Evolutionary conservation across 92 coral and sea anemone species (phyloP).

Genomic region (Meandrina meandrites): DNA sequence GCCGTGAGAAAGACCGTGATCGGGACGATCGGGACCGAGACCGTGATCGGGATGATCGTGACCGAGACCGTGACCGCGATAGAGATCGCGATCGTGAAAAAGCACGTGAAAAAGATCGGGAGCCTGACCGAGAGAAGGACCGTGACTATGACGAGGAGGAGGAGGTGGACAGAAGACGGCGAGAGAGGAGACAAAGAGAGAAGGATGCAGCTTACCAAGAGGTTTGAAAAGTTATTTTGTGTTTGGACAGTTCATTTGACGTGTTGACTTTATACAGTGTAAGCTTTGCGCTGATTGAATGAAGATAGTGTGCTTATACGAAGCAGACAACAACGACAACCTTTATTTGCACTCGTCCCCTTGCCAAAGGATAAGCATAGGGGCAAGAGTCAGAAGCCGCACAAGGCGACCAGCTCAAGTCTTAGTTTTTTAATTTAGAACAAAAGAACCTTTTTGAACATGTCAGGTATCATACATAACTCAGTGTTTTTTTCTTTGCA

Average conservation of each 20-base stretch:
- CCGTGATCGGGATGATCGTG: conserved; percentile 71
- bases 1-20: conserved; percentile 80
- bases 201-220: conserved; percentile 86
- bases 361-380: too few species aligned
- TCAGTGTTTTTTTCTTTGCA: background rate
- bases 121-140: conserved; percentile 75
- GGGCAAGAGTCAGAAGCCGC: too few species aligned
- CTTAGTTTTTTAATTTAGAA: too few species aligned
- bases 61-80: conserved; percentile 66
- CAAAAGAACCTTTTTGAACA: too few species aligned
- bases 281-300: too few species aligned
- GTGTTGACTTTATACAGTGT: too few species aligned
- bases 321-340: too few species aligned
- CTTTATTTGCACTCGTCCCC: too few species aligned
- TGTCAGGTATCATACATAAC: too few species aligned
- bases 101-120: conserved; percentile 61
- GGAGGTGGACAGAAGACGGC: conserved; percentile 80
- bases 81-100: conserved; percentile 83
- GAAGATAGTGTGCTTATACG: background rate
- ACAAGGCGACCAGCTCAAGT: too few species aligned
- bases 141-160: conserved; percentile 92
- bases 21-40: conserved; percentile 68
- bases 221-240: conserved; percentile 40
- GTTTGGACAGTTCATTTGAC: too few species aligned
- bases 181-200: conserved; percentile 85